Evolutionary conservation across 2,113 vertebrate species (phyloP).

Genomic region (Phaethornis superciliosus): DNA sequence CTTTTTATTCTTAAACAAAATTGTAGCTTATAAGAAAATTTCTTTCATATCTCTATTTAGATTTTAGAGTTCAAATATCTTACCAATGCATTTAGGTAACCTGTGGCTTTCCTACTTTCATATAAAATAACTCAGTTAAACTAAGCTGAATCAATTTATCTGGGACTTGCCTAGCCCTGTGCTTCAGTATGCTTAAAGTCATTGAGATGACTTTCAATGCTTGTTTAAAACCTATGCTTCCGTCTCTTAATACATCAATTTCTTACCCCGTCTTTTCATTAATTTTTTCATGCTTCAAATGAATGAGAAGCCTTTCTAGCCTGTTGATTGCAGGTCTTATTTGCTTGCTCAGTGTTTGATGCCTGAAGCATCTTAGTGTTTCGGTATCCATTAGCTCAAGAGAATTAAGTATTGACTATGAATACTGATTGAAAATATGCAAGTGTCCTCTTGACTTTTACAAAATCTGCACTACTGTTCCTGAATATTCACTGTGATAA

Average conservation of each 20-base stretch:
- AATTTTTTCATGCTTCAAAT: neutral
- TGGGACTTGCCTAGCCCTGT: neutral
- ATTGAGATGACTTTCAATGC: neutral
- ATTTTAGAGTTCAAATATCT: neutral
- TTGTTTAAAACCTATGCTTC: neutral
- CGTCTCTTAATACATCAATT: neutral
- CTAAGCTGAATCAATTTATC: neutral
- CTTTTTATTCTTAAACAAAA: neutral
- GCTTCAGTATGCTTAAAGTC: neutral
- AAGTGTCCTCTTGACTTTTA: constrained; percentile 23
- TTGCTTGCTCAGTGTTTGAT: neutral
- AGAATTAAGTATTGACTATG: neutral
- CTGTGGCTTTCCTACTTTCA: neutral
- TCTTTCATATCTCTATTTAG: neutral
- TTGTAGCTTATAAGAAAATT: neutral
- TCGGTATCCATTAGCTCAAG: neutral
- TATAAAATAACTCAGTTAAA: neutral
- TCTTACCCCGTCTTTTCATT: neutral
- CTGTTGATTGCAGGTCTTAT: neutral
- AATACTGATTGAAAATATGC: constrained; percentile 17
- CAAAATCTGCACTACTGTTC: neutral
- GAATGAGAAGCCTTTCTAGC: neutral
- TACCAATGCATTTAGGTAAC: neutral
- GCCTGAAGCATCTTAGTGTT: neutral
- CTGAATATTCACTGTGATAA: neutral